Evolutionary conservation across 1,140 invertebrate genomes (phyloP), one percentile per base, ranked within the genome.

Genomic region (Leptinotarsa lineolata): DNA sequence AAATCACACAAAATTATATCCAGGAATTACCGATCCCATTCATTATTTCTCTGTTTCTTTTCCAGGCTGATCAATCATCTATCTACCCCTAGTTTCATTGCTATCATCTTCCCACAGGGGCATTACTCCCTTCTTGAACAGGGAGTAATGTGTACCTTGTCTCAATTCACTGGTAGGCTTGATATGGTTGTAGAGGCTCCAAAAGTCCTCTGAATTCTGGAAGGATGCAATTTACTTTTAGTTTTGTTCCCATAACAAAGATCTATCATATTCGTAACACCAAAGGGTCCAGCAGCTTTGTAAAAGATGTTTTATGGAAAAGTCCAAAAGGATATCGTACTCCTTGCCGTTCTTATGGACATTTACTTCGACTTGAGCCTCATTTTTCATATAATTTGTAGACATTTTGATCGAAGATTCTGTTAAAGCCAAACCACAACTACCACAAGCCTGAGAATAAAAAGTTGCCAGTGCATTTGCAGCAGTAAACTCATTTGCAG

Each of bases 171-270:
- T 97, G 3, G 97, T 95, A 79, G 91, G 87, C 84, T 97, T 97
- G 73, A 99, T 97, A 81, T 99, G 96, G 84, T 98, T 97, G 85
- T 95, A 97, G 54, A 99, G 87, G 83, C 96, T 96, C 98, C 98
- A 99, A 84, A 99, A 99, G 87, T 99, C 98, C 90, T 99, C 98
- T 44, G 98, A 96, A 39, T 96, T 98, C 83, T 96, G 92, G 86
- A 99, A 98, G 72, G 92, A 92, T 54, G 94, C 95, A 44, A 99
- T 93, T 86, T 97, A 91, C 81, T 95, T 93, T 77, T 97, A 91
- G 86, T 97, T 97, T 77, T 97, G 94, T 84, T 96, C 94, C 98
- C 97, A 99, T 61, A 78, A 64, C 66, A 78, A 76, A 72, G 87
- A 90, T 79, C 93, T 92, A 85, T 98, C 95, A 81, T 93, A 94